These are phyloP conservation scores for Drosophila kohkoa DNA, from an alignment of 1,140 invertebrate genomes.

Conservation along the genomic window DNA sequence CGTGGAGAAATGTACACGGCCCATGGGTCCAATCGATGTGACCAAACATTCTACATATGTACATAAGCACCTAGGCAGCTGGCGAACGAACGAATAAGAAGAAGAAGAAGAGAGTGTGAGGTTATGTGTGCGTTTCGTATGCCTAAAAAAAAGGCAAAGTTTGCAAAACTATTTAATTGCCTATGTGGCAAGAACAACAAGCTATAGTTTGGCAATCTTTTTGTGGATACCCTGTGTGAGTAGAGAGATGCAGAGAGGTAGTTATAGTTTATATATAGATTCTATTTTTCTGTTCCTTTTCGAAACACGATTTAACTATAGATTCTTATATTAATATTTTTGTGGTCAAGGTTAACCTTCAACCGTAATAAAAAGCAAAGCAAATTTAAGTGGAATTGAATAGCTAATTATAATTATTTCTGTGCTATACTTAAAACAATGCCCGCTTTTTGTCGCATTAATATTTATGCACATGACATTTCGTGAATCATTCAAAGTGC, in stretches of 20 bases:
- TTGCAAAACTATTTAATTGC: slow-evolving; percentile 45
- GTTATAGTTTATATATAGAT: neutral
- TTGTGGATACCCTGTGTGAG: neutral
- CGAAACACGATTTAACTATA: no score
- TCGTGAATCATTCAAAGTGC: no score
- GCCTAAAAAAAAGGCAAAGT: slow-evolving; percentile 28
- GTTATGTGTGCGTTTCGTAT: slow-evolving; percentile 32
- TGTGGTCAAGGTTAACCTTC: no score
- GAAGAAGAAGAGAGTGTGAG: neutral
- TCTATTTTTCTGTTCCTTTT: no score
- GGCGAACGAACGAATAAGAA: neutral
- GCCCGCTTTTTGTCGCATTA: no score
- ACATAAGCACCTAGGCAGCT: neutral
- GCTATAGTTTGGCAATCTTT: slow-evolving; percentile 6
- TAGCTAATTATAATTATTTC: no score
- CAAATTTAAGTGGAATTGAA: no score
- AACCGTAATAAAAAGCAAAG: no score
- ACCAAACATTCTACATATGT: slow-evolving; percentile 24
- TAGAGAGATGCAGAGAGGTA: neutral
- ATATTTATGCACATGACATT: no score
- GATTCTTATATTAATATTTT: no score
- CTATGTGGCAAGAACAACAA: neutral
- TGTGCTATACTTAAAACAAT: no score
- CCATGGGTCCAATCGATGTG: slow-evolving; percentile 43
- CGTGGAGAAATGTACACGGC: slow-evolving; percentile 23